Evolutionary conservation across 1,140 invertebrate genomes (phyloP), one percentile per base, ranked within the genome.

Genomic region (Gonioctena quinquepunctata): DNA sequence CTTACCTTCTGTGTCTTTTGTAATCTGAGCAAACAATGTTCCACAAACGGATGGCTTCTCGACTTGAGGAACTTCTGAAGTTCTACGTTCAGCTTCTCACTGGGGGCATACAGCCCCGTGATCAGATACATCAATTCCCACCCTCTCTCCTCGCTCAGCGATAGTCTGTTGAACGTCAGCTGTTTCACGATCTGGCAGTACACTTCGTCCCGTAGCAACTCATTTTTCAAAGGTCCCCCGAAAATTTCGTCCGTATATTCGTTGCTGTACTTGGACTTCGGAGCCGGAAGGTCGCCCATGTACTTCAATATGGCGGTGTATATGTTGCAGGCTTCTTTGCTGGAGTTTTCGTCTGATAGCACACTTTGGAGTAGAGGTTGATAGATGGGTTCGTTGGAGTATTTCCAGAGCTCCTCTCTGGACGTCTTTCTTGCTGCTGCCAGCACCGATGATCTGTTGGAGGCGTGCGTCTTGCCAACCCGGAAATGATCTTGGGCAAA

Each of bases 161-260:
- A 87, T 75, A 89, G 89, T 69, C 89, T 70, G 84, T 98, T 98
- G 67, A 93, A 92, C 0, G 93, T 98, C 52, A 98, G 83, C 81
- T 98, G 96, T 82, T 96, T 95, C 89, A 97, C 94, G 48, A 98
- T 89, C 85, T 98, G 96, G 80, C 96, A 98, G 77, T 95, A 98
- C 25, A 96, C 86, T 86, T 98, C 96, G 83, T 98, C 96, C 69
- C 93, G 87, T 4, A 98, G 84, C 26, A 91, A 84, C 75, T 93
- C 89, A 79, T 94, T 89, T 81, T 91, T 90, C 6, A 97, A 80
- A 7, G 94, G 90, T 3, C 33, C 60, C 79, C 89, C 89, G 82
- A 97, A 98, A 78, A 98, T 97, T 73, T 92, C 88, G 85, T 97
- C 95, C 2, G 96, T 97, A 42, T 94, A 89, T 82, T 95, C 94